phyloP scores from a whole-genome alignment of 1,140 invertebrate genomes.

The Branchinecta lynchi region DNA sequence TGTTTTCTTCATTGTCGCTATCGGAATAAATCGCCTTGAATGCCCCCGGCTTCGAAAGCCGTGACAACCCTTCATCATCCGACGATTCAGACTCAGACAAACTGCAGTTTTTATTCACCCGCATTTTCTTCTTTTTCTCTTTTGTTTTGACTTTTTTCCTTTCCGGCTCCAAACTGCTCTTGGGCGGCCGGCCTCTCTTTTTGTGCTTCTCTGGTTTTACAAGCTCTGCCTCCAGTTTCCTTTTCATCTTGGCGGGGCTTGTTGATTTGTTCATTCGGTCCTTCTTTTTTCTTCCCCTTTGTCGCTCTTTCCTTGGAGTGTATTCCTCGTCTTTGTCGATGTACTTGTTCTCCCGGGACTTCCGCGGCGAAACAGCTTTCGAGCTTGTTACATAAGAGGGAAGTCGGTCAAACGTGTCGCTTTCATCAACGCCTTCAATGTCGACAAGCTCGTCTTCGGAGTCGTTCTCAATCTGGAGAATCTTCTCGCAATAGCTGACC shows the following conservation, averaged over 20 bases:
- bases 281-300: slow-evolving; percentile 10
- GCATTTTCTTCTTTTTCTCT: not conserved
- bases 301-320: not conserved
- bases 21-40: not conserved
- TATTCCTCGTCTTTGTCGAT: not conserved
- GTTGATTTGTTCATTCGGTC: not conserved
- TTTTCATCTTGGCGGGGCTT: not conserved
- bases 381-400: slow-evolving; percentile 5
- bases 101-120: not conserved
- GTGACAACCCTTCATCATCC: not conserved
- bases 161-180: not conserved
- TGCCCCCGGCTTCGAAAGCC: not conserved
- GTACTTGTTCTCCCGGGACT: not conserved
- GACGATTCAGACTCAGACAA: not conserved
- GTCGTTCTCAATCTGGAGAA: not conserved
- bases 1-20: not conserved
- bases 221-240: not conserved
- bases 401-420: not conserved
- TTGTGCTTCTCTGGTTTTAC: not conserved
- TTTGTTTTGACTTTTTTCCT: not conserved
- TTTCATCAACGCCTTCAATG: slow-evolving; percentile 3
- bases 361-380: not conserved
- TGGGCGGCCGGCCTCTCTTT: not conserved
- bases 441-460: not conserved
- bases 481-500: not conserved